phyloP scores from a whole-genome alignment of 2,113 vertebrate species.

The Clarias batrachus region DNA sequence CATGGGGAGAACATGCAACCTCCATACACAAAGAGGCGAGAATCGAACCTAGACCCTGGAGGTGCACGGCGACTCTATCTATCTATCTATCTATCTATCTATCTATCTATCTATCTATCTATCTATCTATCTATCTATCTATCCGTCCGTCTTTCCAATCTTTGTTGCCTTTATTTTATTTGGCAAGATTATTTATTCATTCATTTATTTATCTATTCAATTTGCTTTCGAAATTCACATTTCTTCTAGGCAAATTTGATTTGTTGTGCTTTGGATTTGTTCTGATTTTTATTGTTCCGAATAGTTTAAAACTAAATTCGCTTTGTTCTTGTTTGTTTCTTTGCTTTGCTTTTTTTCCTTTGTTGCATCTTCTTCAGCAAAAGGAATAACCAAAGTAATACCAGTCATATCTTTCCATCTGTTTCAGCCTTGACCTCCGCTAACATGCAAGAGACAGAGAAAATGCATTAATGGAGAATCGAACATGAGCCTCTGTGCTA shows the following conservation, averaged over 20 bases:
- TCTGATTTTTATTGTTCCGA: background rate
- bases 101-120: too few species aligned
- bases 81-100: too few species aligned
- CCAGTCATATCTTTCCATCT: constrained; percentile 8
- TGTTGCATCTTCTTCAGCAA: background rate
- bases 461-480: constrained; percentile 53
- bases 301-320: background rate
- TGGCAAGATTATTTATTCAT: background rate
- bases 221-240: background rate
- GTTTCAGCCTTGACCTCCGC: constrained; percentile 31
- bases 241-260: background rate
- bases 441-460: constrained; percentile 43
- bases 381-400: constrained; percentile 1
- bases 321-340: background rate
- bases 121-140: too few species aligned
- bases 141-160: too few species aligned
- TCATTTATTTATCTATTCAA: background rate
- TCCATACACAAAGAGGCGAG: too few species aligned
- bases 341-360: background rate
- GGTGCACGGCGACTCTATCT: too few species aligned
- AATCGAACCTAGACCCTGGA: too few species aligned
- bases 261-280: background rate
- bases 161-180: too few species aligned
- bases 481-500: constrained; percentile 19
- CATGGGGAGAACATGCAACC: too few species aligned